These are phyloP conservation scores for Pantala flavescens DNA, from an alignment of 1,140 invertebrate genomes.

Conservation along the genomic window DNA sequence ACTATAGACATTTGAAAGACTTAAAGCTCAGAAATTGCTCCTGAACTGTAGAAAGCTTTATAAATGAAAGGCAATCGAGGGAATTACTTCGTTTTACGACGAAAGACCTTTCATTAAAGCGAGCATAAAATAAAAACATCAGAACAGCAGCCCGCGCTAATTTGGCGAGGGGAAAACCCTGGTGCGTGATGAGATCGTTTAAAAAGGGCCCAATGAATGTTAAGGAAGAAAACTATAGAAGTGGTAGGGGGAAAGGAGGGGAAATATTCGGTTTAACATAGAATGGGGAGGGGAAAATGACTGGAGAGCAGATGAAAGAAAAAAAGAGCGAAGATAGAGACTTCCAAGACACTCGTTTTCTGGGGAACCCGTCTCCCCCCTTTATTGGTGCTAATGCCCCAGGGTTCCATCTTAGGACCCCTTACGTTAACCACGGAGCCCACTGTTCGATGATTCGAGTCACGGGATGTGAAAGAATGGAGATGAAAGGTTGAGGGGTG, in stretches of 20 bases:
- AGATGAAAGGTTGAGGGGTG: background rate
- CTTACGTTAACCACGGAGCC: background rate
- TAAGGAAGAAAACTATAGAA: background rate
- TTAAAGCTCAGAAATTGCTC: no score
- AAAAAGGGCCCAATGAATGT: conserved; percentile 6
- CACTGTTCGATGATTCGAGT: background rate
- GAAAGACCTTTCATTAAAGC: conserved; percentile 1
- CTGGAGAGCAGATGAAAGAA: background rate
- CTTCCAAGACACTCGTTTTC: no score
- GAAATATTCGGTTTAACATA: background rate
- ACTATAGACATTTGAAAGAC: no score
- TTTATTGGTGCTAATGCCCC: conserved; percentile 5
- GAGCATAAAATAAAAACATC: background rate
- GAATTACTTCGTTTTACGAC: background rate
- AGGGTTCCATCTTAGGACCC: background rate
- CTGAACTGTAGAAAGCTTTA: no score
- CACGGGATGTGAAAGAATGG: background rate
- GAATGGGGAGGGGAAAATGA: background rate
- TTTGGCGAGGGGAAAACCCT: background rate
- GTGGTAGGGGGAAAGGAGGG: background rate
- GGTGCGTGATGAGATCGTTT: background rate
- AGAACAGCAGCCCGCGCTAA: background rate
- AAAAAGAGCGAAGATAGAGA: background rate
- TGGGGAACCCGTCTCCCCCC: background rate
- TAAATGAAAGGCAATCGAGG: background rate